Base-by-base conservation (phyloP, 2,888 invertebrate species). In the Anorthoa munda region DNA sequence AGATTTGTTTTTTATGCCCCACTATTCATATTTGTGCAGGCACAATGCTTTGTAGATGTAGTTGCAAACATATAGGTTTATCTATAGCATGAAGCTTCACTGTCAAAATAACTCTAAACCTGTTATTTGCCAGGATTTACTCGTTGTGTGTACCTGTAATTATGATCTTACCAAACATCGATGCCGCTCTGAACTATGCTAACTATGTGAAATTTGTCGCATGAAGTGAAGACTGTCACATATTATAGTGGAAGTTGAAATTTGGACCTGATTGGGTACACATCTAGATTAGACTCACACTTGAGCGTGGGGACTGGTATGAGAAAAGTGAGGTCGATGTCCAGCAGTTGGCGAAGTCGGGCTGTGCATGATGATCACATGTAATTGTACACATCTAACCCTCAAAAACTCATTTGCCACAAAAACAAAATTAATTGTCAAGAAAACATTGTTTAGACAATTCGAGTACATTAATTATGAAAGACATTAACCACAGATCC, bases 151-250 rank as follows among this genome's bases (percentile, higher is more conserved):
- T 21, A 45, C 7, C 23, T 48, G 2, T 50, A 39, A 39, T 39
- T 9, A 50, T 23, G 23, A 11, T 50, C 4, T 56, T 63, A 23
- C 21, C 15, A 50, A 73, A 64, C 12, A n/a, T 45, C 12, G 26
- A 56, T 21, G n/a, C 39, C 12, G 67, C n/a, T 39, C 9, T 18
- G 21, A 46, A 72, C n/a, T 56, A 73, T 56, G 23, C 73, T 55
- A 39, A 9, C 39, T 39, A 9, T 61, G 31, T 48, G 7, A 48
- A 56, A 45, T 56, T 61, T 26, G 48, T 9, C 23, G 23, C 61
- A n/a, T n/a, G n/a, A n/a, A 18, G 23, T 21, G 12, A 51, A 17
- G 45, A 51, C 51, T 21, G 18, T 2, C 17, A 64, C 48, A 18
- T 48, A 23, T 17, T 48, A 23, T 17, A 68, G 13, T 11, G 17